A percentile compares a stretch with the other conserved stretches of the same genome.
These are phyloP conservation scores for Scaeva pyrastri DNA, from an alignment of 2,888 invertebrate genomes.

Conservation along the genomic window DNA sequence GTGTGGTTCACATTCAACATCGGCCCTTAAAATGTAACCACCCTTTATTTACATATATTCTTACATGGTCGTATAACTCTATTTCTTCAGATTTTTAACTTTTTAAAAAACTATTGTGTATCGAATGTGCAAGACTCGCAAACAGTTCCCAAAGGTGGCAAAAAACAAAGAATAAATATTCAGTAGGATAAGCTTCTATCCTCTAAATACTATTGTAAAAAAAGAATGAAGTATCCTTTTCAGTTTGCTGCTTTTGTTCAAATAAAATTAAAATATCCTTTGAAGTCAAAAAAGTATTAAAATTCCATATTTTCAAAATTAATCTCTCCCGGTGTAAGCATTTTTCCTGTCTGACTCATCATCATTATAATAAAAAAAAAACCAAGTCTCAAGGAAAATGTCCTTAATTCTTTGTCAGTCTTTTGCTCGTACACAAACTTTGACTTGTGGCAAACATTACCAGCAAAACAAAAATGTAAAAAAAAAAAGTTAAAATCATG, in stretches of 20 bases:
- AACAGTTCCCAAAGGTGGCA: no score
- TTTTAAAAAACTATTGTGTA: no score
- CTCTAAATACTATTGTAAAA: no score
- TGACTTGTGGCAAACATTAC: conserved; percentile 15
- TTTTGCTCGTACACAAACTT: neutral
- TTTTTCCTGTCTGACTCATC: conserved; percentile 29
- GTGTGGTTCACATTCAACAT: no score
- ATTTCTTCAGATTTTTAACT: no score
- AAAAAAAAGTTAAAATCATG: conserved; percentile 40
- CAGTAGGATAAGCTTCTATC: no score
- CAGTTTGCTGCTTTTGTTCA: neutral
- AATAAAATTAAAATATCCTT: neutral
- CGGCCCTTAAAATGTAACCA: no score
- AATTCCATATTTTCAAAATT: neutral
- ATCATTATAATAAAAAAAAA: conserved; percentile 10
- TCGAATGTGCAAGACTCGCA: no score
- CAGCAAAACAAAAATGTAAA: neutral
- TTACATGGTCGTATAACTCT: no score
- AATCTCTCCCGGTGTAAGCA: conserved; percentile 9
- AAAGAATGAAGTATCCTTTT: no score
- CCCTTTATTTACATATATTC: no score
- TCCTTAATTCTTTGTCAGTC: conserved; percentile 30
- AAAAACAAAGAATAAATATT: no score
- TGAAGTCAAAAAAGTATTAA: conserved; percentile 6
- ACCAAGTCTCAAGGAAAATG: conserved; percentile 11